phyloP scores from a whole-genome alignment of 2,888 invertebrate species.

The Leucophenga montana region DNA sequence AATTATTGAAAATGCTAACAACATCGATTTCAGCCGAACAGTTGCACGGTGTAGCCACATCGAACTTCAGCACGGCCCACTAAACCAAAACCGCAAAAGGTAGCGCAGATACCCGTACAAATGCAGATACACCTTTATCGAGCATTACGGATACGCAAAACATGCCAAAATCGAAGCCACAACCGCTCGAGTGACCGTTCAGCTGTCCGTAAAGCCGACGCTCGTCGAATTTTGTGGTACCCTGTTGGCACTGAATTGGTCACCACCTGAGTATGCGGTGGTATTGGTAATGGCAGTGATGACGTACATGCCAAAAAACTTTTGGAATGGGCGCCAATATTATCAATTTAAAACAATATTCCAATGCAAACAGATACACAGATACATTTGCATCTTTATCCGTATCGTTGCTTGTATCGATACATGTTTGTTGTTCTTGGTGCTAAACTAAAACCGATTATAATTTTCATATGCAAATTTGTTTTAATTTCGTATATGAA shows the following conservation, averaged over 20 bases:
- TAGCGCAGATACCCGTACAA: not conserved
- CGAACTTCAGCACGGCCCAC: not conserved
- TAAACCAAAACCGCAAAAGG: slow-evolving; percentile 10
- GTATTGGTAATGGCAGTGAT: no score
- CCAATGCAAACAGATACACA: slow-evolving; percentile 1
- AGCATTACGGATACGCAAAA: no score
- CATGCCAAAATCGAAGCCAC: no score
- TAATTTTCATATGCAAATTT: slow-evolving; percentile 21
- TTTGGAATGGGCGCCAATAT: not conserved
- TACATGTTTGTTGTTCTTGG: not conserved
- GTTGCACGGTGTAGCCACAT: not conserved
- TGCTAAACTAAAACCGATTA: slow-evolving; percentile 10
- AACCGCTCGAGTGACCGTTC: not conserved
- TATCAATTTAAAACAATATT: slow-evolving; percentile 22
- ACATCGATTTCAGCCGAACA: not conserved
- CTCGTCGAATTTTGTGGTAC: not conserved
- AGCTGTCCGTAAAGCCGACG: no score
- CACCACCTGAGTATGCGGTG: not conserved
- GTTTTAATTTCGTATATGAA: slow-evolving; percentile 14
- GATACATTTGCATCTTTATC: not conserved
- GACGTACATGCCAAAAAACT: no score
- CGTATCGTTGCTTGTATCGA: not conserved
- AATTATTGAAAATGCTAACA: slow-evolving; percentile 28
- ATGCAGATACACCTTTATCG: not conserved
- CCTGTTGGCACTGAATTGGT: not conserved